Base-by-base conservation (phyloP, 2,888 invertebrate genomes). In the Cyaniris semiargus region DNA sequence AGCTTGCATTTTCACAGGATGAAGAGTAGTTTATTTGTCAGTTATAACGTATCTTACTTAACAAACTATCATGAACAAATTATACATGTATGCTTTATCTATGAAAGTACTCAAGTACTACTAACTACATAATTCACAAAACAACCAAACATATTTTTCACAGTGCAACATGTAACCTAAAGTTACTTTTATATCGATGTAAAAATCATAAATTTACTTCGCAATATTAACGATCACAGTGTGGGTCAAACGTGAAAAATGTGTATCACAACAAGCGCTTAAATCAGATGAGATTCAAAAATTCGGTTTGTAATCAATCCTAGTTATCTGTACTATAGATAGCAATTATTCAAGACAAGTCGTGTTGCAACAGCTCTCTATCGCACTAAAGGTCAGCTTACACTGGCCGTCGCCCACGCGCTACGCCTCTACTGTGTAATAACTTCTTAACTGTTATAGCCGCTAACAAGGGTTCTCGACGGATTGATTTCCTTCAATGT, bases 401-500 rank as follows among this genome's bases (percentile, higher is more conserved):
- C 75, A 74, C 79, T 80, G 79, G 81, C 77, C 80, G 78, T 79
- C 81, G 81, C 82, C 83, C 80, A 83, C 83, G 79, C 83, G 78
- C 53, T 77, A 81, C 81, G 82, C 83, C 83, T 82, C 75, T 82
- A 80, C 81, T 81, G 80, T 81, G 83, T 81, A 81, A 80, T 80
- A 79, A 56, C 78, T 82, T 83, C 71, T 81, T 80, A 80, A 80
- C 81, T 80, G 80, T 82, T 81, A 78, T 77, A 70, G 27, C 3
- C 38, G 76, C 72, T 84, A 86, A 48, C 74, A 74, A 48, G 48
- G 74, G 74, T 74, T 53, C 74, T 53, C 74, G 74, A 74, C 72
- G 27, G 66, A 66, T 53, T 58, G 71, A 81, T 82, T 82, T 79
- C 84, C 83, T 79, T 83, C 83, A 80, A 80, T 86, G 84, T 84